Conservation (phyloP, 2,888 invertebrate species). For the Artemia sinica region DNA sequence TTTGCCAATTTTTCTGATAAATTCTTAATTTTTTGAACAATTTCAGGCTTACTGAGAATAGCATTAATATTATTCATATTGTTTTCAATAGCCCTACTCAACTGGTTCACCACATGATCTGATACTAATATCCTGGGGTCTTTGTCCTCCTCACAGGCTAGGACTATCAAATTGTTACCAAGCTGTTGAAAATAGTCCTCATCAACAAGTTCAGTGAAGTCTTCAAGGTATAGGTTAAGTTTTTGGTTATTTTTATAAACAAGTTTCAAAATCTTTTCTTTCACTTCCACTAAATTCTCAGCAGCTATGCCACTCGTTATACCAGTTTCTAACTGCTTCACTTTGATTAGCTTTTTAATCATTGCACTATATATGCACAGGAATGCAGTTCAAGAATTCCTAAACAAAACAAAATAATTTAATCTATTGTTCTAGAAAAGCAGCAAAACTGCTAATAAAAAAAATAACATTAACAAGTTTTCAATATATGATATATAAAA, state of each 20-base stretch:
- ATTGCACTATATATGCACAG: no score
- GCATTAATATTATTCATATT: background rate
- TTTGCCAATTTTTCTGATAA: background rate
- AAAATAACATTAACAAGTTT: no score
- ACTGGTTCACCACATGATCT: background rate
- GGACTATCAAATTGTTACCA: slow-evolving; percentile 54
- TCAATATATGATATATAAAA: no score
- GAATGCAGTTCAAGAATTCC: no score
- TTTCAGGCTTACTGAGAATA: slow-evolving; percentile 33
- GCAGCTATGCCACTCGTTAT: no score
- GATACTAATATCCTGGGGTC: slow-evolving; percentile 31
- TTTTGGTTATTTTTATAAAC: background rate
- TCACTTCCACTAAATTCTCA: background rate
- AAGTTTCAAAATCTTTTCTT: background rate
- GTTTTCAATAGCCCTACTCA: background rate
- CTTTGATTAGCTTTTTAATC: no score
- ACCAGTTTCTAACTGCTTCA: no score
- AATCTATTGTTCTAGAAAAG: no score
- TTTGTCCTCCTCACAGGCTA: slow-evolving; percentile 35
- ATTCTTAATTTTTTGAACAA: slow-evolving; percentile 9
- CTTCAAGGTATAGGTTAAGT: slow-evolving; percentile 28
- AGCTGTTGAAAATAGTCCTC: slow-evolving; percentile 58
- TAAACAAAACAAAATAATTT: no score
- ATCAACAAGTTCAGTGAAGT: slow-evolving; percentile 52
- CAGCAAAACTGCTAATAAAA: no score